phyloP scores from a whole-genome alignment of 2,113 vertebrate species.

The sheep (Ovis aries) region DNA sequence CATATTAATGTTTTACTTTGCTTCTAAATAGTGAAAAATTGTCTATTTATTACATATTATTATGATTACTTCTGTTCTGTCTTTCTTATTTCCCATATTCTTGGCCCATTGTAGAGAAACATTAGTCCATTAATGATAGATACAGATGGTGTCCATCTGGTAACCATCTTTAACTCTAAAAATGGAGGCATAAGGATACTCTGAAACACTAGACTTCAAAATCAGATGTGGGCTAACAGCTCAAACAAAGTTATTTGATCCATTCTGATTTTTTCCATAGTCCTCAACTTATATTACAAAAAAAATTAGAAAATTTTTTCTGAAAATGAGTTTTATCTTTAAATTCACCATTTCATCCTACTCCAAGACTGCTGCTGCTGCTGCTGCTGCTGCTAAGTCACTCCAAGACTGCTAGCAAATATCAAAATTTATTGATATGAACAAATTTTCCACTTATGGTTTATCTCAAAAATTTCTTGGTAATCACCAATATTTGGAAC shows the following conservation, averaged over 20 bases:
- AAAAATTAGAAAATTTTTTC: neutral
- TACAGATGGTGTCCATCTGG: conserved; percentile 71
- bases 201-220: conserved; percentile 66
- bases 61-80: neutral
- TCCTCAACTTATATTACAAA: conserved; percentile 47
- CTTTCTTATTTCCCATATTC: neutral
- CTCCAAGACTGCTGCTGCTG: neutral
- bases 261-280: neutral
- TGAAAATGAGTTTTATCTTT: conserved; percentile 19
- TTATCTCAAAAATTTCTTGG: neutral
- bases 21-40: neutral
- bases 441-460: neutral
- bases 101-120: neutral
- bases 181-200: conserved; percentile 44
- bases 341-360: neutral
- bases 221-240: conserved; percentile 44
- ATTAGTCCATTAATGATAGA: conserved; percentile 38
- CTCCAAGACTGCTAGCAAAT: neutral
- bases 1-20: neutral
- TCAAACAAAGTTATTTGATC: conserved; percentile 62
- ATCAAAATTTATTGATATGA: neutral
- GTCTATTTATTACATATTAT: neutral
- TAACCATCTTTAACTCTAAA: conserved; percentile 47
- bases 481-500: neutral
- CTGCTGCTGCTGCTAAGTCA: too few species aligned